Evolutionary conservation across 1,140 invertebrate species (phyloP).

Genomic region (Cepaea nemoralis): DNA sequence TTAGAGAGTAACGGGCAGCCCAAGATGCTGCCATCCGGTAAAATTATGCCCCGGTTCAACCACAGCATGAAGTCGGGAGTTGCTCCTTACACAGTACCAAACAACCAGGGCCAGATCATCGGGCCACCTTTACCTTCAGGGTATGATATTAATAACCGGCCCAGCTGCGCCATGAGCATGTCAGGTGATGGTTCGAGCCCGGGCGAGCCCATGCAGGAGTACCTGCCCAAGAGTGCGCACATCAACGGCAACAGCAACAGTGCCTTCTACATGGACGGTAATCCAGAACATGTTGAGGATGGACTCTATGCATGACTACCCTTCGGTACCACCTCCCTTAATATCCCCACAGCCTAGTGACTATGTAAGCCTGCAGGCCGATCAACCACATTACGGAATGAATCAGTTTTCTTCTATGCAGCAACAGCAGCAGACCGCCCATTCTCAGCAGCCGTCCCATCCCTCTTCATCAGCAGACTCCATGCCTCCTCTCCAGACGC

Average conservation of each 20-base stretch:
- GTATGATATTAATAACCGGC: conserved; percentile 46
- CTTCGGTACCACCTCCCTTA: background rate
- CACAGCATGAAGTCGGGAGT: conserved; percentile 50
- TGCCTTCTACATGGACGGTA: conserved; percentile 59
- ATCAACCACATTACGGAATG: conserved; percentile 20
- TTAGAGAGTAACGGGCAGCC: conserved; percentile 17
- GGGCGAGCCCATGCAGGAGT: conserved; percentile 45
- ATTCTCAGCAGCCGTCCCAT: conserved; percentile 41
- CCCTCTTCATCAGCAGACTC: conserved; percentile 38
- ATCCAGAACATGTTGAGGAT: conserved; percentile 64
- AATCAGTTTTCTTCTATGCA: conserved; percentile 25
- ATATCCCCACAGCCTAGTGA: conserved; percentile 13
- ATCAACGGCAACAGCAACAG: conserved; percentile 31
- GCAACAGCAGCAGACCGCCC: conserved; percentile 37
- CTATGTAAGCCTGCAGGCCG: background rate
- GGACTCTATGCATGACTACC: conserved; percentile 43
- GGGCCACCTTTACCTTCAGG: background rate
- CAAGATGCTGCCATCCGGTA: conserved; percentile 47
- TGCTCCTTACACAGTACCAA: conserved; percentile 67
- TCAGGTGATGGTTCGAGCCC: conserved; percentile 26
- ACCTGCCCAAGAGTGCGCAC: conserved; percentile 5
- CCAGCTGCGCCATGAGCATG: conserved; percentile 43
- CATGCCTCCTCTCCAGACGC: conserved; percentile 10
- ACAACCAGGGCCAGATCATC: conserved; percentile 47
- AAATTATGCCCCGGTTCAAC: conserved; percentile 51